Conservation (phyloP, 2,888 invertebrate genomes). For the Pedicia rivosa region DNA sequence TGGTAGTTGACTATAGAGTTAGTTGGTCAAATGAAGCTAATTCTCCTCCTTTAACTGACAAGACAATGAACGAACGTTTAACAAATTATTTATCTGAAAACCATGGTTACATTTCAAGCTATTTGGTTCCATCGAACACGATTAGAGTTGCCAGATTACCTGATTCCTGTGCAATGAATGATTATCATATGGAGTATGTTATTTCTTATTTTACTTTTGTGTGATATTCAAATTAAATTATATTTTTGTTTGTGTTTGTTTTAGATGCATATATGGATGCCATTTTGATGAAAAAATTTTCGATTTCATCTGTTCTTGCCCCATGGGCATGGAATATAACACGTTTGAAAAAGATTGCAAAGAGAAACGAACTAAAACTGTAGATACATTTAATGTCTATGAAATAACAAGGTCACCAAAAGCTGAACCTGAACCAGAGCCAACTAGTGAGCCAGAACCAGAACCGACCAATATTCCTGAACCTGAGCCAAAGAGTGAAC, state of each 20-base stretch:
- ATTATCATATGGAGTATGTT: conserved; percentile 25
- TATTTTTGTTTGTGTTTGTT: background rate
- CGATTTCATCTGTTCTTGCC: conserved; percentile 50
- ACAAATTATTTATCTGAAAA: conserved; percentile 34
- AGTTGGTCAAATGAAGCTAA: conserved; percentile 42
- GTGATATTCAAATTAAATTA: conserved; percentile 10
- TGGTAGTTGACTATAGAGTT: conserved; percentile 46
- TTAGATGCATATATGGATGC: conserved; percentile 47
- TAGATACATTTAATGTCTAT: conserved; percentile 13
- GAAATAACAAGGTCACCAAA: conserved; percentile 25
- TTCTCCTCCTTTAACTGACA: conserved; percentile 32
- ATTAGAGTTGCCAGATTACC: conserved; percentile 24
- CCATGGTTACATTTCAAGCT: conserved; percentile 46
- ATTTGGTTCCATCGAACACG: conserved; percentile 17
- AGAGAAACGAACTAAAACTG: conserved; percentile 16
- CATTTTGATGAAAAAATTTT: conserved; percentile 43
- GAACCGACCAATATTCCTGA: conserved; percentile 22
- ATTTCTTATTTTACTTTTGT: background rate
- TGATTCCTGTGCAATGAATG: conserved; percentile 49
- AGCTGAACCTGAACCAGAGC: conserved; percentile 23
- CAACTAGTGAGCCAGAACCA: conserved; percentile 27
- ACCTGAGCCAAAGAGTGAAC: conserved; percentile 25
- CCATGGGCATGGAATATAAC: conserved; percentile 35
- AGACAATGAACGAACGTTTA: conserved; percentile 33
- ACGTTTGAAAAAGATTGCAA: conserved; percentile 18